phyloP scores from a whole-genome alignment of 2,113 vertebrate species.

The Mastomys natalensis region DNA sequence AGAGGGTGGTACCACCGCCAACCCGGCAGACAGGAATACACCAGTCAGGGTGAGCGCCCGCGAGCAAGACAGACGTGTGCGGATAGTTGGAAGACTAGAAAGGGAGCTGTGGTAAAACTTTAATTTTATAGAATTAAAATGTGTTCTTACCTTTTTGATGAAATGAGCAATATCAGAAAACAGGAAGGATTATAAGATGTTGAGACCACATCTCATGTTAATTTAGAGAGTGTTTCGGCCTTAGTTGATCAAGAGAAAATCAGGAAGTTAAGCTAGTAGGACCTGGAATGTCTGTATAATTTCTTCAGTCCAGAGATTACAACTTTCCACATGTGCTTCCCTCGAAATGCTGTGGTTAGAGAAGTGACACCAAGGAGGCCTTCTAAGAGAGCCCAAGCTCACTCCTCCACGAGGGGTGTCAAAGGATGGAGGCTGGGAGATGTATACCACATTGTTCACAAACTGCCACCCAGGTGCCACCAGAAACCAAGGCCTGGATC shows the following conservation, averaged over 20 bases:
- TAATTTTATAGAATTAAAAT: slow-evolving; percentile 75
- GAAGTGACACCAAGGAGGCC: not conserved
- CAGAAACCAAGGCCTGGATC: not conserved
- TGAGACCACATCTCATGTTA: not conserved
- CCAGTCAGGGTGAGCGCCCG: slow-evolving; percentile 4
- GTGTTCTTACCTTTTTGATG: slow-evolving; percentile 52
- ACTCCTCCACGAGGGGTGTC: not conserved
- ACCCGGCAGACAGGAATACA: slow-evolving; percentile 8
- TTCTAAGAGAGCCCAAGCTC: not conserved
- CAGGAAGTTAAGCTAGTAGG: not conserved
- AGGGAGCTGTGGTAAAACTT: slow-evolving; percentile 63
- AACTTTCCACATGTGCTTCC: not conserved
- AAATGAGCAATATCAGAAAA: slow-evolving; percentile 26
- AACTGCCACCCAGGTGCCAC: not conserved
- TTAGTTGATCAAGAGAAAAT: not conserved
- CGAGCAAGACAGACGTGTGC: slow-evolving; percentile 28
- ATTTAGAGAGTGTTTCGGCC: slow-evolving; percentile 8
- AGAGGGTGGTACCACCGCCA: slow-evolving; percentile 1
- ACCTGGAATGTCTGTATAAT: not conserved
- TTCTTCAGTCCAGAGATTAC: not conserved
- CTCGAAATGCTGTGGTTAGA: not conserved
- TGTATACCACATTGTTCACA: not conserved
- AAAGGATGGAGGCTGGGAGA: not conserved
- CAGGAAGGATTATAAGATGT: slow-evolving; percentile 52
- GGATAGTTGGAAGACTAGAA: slow-evolving; percentile 28